Conservation (phyloP, 2,113 vertebrate species). For the Colossoma macropomum region DNA sequence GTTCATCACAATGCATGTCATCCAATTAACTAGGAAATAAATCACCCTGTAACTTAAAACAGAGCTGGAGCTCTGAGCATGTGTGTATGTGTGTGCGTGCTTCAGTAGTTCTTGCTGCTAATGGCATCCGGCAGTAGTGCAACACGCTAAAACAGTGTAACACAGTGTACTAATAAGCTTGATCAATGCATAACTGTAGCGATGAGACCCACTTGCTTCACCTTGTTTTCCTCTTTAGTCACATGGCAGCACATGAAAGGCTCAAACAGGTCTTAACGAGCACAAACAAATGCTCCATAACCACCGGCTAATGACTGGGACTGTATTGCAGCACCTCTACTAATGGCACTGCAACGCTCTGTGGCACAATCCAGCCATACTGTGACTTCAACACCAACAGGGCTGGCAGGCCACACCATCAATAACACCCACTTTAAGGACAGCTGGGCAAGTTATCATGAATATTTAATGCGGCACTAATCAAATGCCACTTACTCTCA, state of each 20-base stretch:
- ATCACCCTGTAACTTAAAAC: conserved; percentile 49
- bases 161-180: conserved; percentile 27
- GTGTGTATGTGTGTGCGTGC: conserved; percentile 30
- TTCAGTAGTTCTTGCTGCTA: not conserved
- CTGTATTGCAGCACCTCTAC: not conserved
- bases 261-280: conserved; percentile 46
- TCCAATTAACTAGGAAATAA: conserved; percentile 67
- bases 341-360: not conserved
- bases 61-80: not conserved
- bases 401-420: not conserved
- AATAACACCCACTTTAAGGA: conserved; percentile 26
- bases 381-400: conserved; percentile 1
- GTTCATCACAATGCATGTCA: conserved; percentile 55
- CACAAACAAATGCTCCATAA: conserved; percentile 40
- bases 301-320: not conserved
- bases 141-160: not conserved
- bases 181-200: not conserved
- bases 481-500: conserved; percentile 24
- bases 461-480: conserved; percentile 41
- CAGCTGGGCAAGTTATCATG: not conserved
- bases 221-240: conserved; percentile 6
- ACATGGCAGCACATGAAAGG: conserved; percentile 41
- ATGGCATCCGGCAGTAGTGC: not conserved
- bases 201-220: not conserved
- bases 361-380: conserved; percentile 9